Evolutionary conservation across 2,888 invertebrate genomes (phyloP), one percentile per base, ranked within the genome.

Genomic region (Sericinus montela): DNA sequence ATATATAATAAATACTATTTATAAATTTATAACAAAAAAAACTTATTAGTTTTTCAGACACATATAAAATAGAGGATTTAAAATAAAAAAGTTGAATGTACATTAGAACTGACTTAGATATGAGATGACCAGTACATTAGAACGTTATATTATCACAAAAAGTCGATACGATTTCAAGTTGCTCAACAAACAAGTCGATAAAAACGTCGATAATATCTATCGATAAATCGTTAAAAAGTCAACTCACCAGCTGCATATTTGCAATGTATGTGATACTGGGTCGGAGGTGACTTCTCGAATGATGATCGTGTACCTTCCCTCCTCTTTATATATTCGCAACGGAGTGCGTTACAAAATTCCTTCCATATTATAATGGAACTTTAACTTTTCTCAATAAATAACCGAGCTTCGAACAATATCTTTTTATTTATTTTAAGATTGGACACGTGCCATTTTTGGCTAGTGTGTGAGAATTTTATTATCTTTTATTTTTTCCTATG

Each of bases 191-290:
- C 0, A 11, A 11, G 16, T 34, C 14, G 50, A 51, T 55, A 13
- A 44, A 50, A n/a, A 35, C 37, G 40, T 48, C 35, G 32, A 49
- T 32, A 48, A 47, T 45, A 32, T 28, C 37, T 47, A 53, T 57
- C 37, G 47, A 55, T 55, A 38, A 36, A 46, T 58, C 43, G 44
- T 51, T 43, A 38, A 46, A 41, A 41, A 34, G 25, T 45, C 34
- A 11, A 80, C 86, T 85, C 67, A 86, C 86, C 84, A 86, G 76
- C 58, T 86, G 79, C 86, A 86, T 86, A 65, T 64, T 68, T 68
- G 62, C 60, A 57, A 57, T 62, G 50, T 58, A 55, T 62, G 60
- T 65, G 58, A 51, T 57, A 58, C 58, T 62, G 57, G 78, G 79
- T 78, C 79, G 84, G 69, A 83, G 83, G 75, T 80, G 70, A 81